Evolutionary conservation across 1,140 invertebrate species (phyloP).

Genomic region (Oedothorax gibbosus): DNA sequence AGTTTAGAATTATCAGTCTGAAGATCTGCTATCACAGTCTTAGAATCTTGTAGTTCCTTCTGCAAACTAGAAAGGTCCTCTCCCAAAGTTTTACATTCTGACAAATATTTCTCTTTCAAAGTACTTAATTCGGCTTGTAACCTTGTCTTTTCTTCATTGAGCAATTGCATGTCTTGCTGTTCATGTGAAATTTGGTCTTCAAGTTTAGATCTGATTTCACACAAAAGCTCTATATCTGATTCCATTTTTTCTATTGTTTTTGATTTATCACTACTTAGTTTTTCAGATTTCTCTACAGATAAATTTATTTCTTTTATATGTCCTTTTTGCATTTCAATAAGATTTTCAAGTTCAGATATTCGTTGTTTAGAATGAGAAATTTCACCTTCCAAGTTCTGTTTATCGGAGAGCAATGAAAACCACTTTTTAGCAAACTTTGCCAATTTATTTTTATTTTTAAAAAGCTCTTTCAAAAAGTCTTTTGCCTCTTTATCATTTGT

Average conservation of each 20-base stretch:
- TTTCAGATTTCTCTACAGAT: not conserved
- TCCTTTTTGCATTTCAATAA: not conserved
- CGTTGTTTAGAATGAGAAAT: constrained; percentile 3
- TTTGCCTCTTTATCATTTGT: not conserved
- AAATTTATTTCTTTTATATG: constrained; percentile 13
- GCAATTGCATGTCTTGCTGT: not conserved
- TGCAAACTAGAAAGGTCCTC: not conserved
- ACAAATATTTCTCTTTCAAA: not conserved
- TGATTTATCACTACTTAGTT: not conserved
- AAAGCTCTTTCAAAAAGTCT: not conserved
- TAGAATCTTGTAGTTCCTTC: not conserved
- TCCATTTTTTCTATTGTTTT: not conserved
- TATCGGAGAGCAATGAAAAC: not conserved
- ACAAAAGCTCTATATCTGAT: not conserved
- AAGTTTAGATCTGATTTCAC: not conserved
- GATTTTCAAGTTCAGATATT: not conserved
- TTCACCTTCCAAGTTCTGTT: not conserved
- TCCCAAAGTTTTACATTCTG: not conserved
- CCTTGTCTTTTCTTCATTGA: not conserved
- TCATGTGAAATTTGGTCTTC: not conserved
- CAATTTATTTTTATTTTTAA: not conserved
- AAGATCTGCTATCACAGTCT: not conserved
- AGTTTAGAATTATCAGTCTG: not conserved
- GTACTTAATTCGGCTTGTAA: not conserved
- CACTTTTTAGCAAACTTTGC: not conserved